Base-by-base conservation (phyloP, 2,888 invertebrate genomes). In the Chymomyza caudatula region DNA sequence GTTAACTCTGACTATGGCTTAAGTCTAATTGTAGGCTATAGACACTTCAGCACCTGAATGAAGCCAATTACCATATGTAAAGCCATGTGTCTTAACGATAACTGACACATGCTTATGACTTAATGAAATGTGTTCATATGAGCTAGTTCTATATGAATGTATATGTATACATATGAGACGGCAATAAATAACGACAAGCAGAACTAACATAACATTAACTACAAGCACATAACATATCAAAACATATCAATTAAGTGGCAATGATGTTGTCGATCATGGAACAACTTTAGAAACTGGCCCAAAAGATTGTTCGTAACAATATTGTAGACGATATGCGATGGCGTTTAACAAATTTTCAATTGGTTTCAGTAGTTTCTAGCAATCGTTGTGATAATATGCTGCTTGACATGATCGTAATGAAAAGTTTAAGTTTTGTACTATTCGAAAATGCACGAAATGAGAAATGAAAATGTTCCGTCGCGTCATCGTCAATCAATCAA, bases 361-460 rank as follows among this genome's bases (percentile, higher is more conserved):
- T 37, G 29, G 29, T 8, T 37, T 37, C n/a, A n/a, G n/a, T n/a
- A n/a, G n/a, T 37, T 37, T 11, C 11, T 37, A 3, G 29, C n/a
- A n/a, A 22, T 55, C 60, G 53, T 58, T 42, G 56, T 72, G 62
- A 52, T 67, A 63, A 54, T 71, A 71, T 71, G 70, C 60, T 61
- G 63, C 63, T 71, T 60, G 57, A 67, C 58, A 71, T 61, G 64
- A 37, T 37, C 29, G 11, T 37, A 37, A 37, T 37, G 29, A 37
- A 37, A 37, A 37, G n/a, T n/a, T 37, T 11, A 2, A 37, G 29
- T 37, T 11, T 37, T 29, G n/a, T n/a, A n/a, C n/a, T n/a, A n/a
- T n/a, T 37, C 5, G 29, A 37, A 37, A 37, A 37, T 37, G 29
- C 29, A 37, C 11, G 11, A 11, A 3, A 11, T 11, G 29, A 11